Percentiles rank a stretch among this genome's conserved stretches.
These are phyloP conservation scores for Hipparchia sbordonii DNA, from an alignment of 2,888 invertebrate genomes.

Conservation along the genomic window DNA sequence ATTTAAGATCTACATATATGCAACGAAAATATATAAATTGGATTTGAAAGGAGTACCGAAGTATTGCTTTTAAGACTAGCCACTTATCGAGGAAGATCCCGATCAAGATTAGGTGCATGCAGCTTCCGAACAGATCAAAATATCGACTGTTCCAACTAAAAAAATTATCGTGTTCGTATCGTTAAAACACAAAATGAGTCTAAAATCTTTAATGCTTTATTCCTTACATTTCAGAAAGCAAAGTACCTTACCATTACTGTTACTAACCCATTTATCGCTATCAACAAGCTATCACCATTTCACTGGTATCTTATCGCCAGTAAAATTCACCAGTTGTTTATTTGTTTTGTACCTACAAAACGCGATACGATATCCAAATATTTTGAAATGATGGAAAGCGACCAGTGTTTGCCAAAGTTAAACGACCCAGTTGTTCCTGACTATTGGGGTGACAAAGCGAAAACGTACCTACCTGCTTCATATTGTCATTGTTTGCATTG, in stretches of 20 bases:
- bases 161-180: no score
- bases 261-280: conserved; percentile 27
- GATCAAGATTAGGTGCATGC: no score
- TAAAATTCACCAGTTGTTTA: conserved; percentile 69
- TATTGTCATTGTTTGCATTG: conserved; percentile 12
- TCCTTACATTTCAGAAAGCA: not conserved
- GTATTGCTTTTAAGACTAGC: no score
- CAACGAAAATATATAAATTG: no score
- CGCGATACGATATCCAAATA: conserved; percentile 67
- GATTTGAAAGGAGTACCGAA: no score
- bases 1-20: no score
- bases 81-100: no score
- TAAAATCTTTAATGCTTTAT: no score
- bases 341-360: conserved; percentile 55
- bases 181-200: no score
- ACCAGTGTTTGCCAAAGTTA: conserved; percentile 53
- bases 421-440: conserved; percentile 51
- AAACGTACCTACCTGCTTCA: conserved; percentile 35
- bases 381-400: conserved; percentile 61
- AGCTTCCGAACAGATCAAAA: no score
- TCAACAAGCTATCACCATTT: conserved; percentile 61
- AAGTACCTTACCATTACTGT: conserved; percentile 1
- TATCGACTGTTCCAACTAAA: no score
- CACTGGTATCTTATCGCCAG: conserved; percentile 69
- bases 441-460: conserved; percentile 38